A percentile compares a stretch with the other conserved stretches of the same genome.
Conservation (phyloP, 2,797 vertebrate genomes). For the Mionectes olivaceus region DNA sequence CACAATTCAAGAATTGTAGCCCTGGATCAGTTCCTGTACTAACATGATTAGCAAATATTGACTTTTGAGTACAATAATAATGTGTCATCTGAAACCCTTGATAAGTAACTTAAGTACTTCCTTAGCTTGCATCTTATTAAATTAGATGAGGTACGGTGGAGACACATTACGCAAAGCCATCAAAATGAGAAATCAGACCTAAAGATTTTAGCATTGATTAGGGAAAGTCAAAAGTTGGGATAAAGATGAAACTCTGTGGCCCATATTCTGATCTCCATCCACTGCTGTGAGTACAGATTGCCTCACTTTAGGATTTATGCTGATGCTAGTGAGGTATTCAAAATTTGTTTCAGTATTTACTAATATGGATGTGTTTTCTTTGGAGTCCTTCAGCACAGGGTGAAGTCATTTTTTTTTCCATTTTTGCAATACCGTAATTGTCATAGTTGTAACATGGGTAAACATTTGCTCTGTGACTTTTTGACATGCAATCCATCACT, state of each 20-base stretch:
- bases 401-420: not conserved
- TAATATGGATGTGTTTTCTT: conserved; percentile 23
- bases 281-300: not conserved
- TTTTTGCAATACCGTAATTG: conserved; percentile 54
- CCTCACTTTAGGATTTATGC: not conserved
- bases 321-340: not conserved
- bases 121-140: conserved; percentile 82
- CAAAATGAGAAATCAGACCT: conserved; percentile 76
- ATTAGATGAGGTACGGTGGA: conserved; percentile 76
- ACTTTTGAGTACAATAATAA: conserved; percentile 84
- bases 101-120: conserved; percentile 85
- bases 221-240: conserved; percentile 64
- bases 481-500: conserved; percentile 73
- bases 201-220: conserved; percentile 82
- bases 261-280: not conserved
- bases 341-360: conserved; percentile 6
- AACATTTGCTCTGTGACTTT: conserved; percentile 67
- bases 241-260: conserved; percentile 38
- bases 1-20: conserved; percentile 77
- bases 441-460: conserved; percentile 46
- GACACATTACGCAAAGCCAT: conserved; percentile 73
- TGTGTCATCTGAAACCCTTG: conserved; percentile 82
- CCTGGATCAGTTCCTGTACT: conserved; percentile 82
- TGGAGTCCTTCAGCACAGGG: not conserved
- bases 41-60: conserved; percentile 86